Percentiles rank a stretch among this genome's conserved stretches.
Evolutionary conservation across 2,797 vertebrate species (phyloP).

Genomic region (Botia kubotai): DNA sequence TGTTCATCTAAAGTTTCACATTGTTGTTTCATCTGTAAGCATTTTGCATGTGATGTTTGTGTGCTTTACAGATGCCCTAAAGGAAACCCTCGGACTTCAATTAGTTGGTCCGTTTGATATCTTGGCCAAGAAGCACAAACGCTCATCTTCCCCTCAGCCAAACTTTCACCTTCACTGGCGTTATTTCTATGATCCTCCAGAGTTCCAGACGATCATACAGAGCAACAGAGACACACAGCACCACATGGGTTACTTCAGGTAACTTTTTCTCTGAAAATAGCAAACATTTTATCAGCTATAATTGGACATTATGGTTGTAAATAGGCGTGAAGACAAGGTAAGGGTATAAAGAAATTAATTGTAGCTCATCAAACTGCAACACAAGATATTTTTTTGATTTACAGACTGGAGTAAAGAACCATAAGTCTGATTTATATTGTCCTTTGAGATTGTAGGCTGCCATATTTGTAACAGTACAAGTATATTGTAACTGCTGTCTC

Average conservation of each 20-base stretch:
- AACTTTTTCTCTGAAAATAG: conserved; percentile 36
- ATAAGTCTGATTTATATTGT: too few species aligned
- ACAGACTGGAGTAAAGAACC: too few species aligned
- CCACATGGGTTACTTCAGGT: conserved; percentile 98
- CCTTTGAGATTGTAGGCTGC: too few species aligned
- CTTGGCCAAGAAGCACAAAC: conserved; percentile 87
- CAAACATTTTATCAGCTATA: background rate
- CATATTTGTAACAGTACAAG: too few species aligned
- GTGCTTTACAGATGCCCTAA: conserved; percentile 80
- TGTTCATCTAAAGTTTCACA: background rate
- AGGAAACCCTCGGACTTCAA: conserved; percentile 82
- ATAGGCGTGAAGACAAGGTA: background rate
- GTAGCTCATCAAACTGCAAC: too few species aligned
- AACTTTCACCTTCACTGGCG: conserved; percentile 94
- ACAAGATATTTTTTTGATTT: too few species aligned
- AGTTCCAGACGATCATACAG: conserved; percentile 91
- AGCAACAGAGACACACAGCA: conserved; percentile 84
- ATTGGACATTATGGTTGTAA: background rate
- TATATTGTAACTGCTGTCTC: too few species aligned
- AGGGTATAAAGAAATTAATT: background rate
- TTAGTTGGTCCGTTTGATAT: conserved; percentile 95
- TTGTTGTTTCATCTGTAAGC: background rate
- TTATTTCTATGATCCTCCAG: conserved; percentile 95
- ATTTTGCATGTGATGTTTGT: conserved; percentile 5
- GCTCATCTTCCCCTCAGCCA: conserved; percentile 72